A percentile compares a stretch with the other conserved stretches of the same genome.
Conservation (phyloP, 2,888 invertebrate genomes). For the Nemotelus pantherinus region DNA sequence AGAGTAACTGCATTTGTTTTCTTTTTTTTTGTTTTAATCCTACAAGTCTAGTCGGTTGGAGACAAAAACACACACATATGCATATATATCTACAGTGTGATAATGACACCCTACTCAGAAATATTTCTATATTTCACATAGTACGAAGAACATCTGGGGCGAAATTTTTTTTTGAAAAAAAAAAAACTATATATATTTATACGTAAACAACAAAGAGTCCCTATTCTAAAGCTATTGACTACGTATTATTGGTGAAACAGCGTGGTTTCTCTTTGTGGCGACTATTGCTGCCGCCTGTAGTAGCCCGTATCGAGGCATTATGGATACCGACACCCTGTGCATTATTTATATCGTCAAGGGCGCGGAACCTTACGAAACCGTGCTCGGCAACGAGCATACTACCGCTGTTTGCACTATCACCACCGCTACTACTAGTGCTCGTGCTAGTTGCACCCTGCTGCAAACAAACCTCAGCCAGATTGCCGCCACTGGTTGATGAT, state of each 20-base stretch:
- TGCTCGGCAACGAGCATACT: constrained; percentile 92
- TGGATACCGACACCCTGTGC: constrained; percentile 56
- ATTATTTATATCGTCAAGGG: constrained; percentile 68
- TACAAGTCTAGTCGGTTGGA: no score
- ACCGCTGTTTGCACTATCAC: constrained; percentile 68
- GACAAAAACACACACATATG: no score
- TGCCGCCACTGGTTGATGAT: constrained; percentile 46
- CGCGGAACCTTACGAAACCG: constrained; percentile 86
- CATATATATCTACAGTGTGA: no score
- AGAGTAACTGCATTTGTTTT: no score
- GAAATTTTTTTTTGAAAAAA: no score
- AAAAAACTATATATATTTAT: no score
- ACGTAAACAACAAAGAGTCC: no score
- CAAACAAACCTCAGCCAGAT: constrained; percentile 3
- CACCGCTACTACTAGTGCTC: constrained; percentile 64
- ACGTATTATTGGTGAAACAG: constrained; percentile 54
- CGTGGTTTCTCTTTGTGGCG: constrained; percentile 52
- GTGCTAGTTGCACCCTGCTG: constrained; percentile 44
- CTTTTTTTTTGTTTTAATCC: no score
- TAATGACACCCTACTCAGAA: no score
- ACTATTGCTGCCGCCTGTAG: constrained; percentile 36
- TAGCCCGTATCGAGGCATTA: constrained; percentile 55
- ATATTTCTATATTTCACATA: no score
- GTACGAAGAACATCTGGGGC: no score
- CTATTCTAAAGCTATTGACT: constrained; percentile 50